Percentiles rank a stretch among this genome's conserved stretches.
These are phyloP conservation scores for Hydrocynus forskahlii DNA, from an alignment of 2,797 vertebrate genomes.

Conservation along the genomic window DNA sequence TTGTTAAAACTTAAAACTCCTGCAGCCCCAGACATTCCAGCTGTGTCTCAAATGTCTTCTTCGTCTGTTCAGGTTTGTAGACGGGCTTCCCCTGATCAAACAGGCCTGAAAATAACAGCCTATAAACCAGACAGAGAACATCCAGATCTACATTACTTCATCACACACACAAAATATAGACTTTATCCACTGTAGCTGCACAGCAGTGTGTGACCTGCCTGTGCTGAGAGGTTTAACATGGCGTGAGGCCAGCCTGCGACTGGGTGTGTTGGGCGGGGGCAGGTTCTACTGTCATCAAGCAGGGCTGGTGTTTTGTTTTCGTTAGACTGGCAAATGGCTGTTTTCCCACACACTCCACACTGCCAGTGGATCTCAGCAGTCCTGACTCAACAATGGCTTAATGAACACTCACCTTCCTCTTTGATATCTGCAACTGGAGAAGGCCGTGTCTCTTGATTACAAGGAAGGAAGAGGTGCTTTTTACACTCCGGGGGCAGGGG, in stretches of 20 bases:
- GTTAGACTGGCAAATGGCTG: slow-evolving; percentile 14
- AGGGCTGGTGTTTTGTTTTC: slow-evolving; percentile 20
- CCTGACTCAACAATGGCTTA: slow-evolving; percentile 41
- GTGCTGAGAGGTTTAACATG: not conserved
- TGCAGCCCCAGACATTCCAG: not conserved
- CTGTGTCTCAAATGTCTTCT: not conserved
- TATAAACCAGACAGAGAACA: not conserved
- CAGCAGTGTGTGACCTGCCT: too few species aligned
- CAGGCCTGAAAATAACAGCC: not conserved
- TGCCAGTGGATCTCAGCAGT: not conserved
- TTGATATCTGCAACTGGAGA: slow-evolving; percentile 18
- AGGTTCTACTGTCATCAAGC: not conserved
- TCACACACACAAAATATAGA: too few species aligned
- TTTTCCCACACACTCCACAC: slow-evolving; percentile 21
- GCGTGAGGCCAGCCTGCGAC: not conserved
- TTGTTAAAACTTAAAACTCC: slow-evolving; percentile 8
- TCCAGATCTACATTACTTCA: not conserved
- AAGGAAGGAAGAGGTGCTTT: slow-evolving; percentile 30
- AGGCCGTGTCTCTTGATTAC: slow-evolving; percentile 34
- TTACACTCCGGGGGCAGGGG: not conserved
- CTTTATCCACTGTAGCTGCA: too few species aligned
- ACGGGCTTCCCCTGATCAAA: not conserved
- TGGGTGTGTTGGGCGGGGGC: too few species aligned
- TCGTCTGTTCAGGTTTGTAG: not conserved
- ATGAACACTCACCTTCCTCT: slow-evolving; percentile 41